These are phyloP conservation scores for Odontesthes bonariensis DNA, from an alignment of 2,113 vertebrate species.

Conservation along the genomic window DNA sequence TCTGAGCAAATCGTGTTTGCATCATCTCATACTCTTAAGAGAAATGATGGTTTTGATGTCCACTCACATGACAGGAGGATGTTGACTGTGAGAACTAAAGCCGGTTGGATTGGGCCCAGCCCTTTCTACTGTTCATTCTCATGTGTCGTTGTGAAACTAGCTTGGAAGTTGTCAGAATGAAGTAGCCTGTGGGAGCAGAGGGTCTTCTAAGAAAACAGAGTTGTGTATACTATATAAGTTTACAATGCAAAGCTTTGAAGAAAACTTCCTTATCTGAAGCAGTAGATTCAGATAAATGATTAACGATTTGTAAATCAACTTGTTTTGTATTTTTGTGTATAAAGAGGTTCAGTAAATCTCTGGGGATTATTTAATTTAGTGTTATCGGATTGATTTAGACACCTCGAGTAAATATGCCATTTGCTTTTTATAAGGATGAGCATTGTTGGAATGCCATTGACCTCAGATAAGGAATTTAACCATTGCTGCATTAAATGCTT, in stretches of 20 bases:
- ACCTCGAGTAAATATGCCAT: neutral
- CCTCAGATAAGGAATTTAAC: conserved; percentile 5
- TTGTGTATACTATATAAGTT: neutral
- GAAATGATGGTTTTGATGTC: neutral
- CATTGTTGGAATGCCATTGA: conserved; percentile 9
- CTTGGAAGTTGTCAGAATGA: conserved; percentile 18
- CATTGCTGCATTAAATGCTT: conserved; percentile 19
- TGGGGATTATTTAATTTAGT: neutral
- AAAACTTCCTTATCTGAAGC: conserved; percentile 15
- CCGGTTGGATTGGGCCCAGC: neutral
- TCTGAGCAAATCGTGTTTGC: conserved; percentile 27
- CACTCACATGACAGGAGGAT: neutral
- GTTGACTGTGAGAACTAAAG: neutral
- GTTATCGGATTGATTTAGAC: neutral
- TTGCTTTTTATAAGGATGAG: neutral
- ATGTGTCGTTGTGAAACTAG: conserved; percentile 35
- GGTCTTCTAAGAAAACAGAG: neutral
- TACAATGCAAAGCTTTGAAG: conserved; percentile 1
- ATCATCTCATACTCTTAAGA: neutral
- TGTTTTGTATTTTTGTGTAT: conserved; percentile 1
- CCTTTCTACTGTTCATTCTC: conserved; percentile 19
- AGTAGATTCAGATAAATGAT: neutral
- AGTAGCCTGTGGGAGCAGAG: conserved; percentile 16
- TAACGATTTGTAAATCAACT: neutral
- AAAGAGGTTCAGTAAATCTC: neutral